Conservation (phyloP, 1,140 invertebrate species). For the Amyelois transitella region DNA sequence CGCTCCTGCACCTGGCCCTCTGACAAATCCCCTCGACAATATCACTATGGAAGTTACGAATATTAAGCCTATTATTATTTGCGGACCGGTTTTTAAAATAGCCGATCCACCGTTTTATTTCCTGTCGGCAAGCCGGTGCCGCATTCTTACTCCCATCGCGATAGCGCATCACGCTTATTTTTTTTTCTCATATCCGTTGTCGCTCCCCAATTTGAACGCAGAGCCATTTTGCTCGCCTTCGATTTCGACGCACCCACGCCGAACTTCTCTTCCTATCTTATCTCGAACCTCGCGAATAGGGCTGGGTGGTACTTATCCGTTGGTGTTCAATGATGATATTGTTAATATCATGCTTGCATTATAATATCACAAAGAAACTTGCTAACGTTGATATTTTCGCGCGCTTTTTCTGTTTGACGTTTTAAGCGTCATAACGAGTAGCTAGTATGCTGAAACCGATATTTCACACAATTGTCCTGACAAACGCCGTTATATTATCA, state of each 20-base stretch:
- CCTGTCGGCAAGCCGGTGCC: conserved; percentile 17
- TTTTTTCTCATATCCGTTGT: conserved; percentile 11
- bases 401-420: too few relatives aligned
- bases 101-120: conserved; percentile 26
- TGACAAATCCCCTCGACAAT: conserved; percentile 22
- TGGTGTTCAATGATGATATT: background rate
- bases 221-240: background rate
- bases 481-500: conserved; percentile 38
- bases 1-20: conserved; percentile 29
- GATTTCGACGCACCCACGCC: conserved; percentile 9
- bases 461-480: background rate
- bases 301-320: background rate
- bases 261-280: conserved; percentile 7
- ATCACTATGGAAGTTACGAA: conserved; percentile 10
- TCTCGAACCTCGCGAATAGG: background rate
- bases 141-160: conserved; percentile 15
- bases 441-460: background rate
- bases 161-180: conserved; percentile 13
- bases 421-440: background rate
- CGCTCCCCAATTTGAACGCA: background rate
- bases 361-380: background rate
- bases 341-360: background rate
- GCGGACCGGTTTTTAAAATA: conserved; percentile 35
- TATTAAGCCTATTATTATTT: conserved; percentile 12
- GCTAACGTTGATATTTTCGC: too few relatives aligned